These are phyloP conservation scores for Polypedilum pembai DNA, from an alignment of 1,140 invertebrate species.

Conservation along the genomic window DNA sequence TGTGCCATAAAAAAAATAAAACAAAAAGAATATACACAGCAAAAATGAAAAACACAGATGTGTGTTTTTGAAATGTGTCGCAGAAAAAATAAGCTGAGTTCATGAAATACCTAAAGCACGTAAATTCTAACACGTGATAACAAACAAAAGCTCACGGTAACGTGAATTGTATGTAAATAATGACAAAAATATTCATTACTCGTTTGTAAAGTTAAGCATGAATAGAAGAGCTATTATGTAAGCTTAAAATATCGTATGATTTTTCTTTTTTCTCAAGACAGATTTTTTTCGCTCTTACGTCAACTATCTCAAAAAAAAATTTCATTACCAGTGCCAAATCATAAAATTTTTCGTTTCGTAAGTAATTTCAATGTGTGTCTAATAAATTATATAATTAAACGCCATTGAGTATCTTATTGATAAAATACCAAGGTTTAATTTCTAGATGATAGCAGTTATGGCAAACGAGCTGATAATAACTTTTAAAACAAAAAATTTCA, in stretches of 20 bases:
- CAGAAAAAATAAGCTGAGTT: no score
- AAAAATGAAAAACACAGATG: neutral
- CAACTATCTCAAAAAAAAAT: no score
- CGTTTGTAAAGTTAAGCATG: neutral
- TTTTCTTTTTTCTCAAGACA: neutral
- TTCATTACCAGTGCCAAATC: no score
- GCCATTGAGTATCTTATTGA: no score
- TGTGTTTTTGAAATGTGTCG: neutral
- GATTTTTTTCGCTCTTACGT: no score
- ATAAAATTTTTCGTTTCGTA: no score
- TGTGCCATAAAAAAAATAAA: neutral
- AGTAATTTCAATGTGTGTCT: no score
- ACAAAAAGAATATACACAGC: neutral
- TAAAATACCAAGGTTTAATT: no score
- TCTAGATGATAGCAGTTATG: no score
- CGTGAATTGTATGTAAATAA: neutral
- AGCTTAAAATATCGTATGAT: slow-evolving; percentile 7
- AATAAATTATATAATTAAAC: no score
- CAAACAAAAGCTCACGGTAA: neutral
- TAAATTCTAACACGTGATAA: slow-evolving; percentile 11
- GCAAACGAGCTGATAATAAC: no score
- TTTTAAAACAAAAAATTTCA: no score
- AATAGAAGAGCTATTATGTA: neutral
- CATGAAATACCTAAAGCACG: neutral
- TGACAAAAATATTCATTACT: neutral